Evolutionary conservation across 2,113 vertebrate species (phyloP), one percentile per base, ranked within the genome.

Genomic region (Parotia lawesii): DNA sequence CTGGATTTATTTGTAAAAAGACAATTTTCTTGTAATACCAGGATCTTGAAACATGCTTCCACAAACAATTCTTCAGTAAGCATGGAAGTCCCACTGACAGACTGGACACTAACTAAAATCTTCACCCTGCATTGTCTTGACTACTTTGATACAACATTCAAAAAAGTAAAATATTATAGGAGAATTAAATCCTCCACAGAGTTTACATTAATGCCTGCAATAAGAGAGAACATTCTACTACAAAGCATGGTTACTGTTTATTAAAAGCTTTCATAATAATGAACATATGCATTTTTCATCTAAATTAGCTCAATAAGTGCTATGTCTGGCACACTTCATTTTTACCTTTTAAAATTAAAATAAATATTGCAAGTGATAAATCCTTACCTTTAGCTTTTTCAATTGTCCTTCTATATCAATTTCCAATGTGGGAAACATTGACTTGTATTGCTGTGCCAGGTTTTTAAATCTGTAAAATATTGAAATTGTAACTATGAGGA

Each of bases 401-500:
- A 99, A 81, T 79, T 99, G 99, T 57, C 98, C 98, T 42, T 99
- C 99, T 53, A 95, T 57, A 22, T 99, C 99, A 67, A 99, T 96
- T 70, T 98, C 98, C 97, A 99, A 76, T 31, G 97, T 85, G 28
- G 99, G 98, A 95, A 99, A 99, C 99, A 99, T 99, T 94, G 98
- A 98, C 87, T 99, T 99, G 96, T 99, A 98, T 65, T 99, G 99
- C 48, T 97, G 98, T 56, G 98, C 99, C 74, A 99, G 98, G 91
- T 98, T 98, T 98, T 98, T 99, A 97, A 99, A 99, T 89, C 99
- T 99, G 91, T 70, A 96, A 95, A 85, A 87, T 17, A 96, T 62
- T 58, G 58, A 90, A 89, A 60, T 42, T 4, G 0, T 47, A 57
- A 13, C 70, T 60, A 58, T 38, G 29, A 89, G 66, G 50, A 78